A percentile compares a stretch with the other conserved stretches of the same genome.
Evolutionary conservation across 2,888 invertebrate genomes (phyloP).

Genomic region (Pegoplata infirma): DNA sequence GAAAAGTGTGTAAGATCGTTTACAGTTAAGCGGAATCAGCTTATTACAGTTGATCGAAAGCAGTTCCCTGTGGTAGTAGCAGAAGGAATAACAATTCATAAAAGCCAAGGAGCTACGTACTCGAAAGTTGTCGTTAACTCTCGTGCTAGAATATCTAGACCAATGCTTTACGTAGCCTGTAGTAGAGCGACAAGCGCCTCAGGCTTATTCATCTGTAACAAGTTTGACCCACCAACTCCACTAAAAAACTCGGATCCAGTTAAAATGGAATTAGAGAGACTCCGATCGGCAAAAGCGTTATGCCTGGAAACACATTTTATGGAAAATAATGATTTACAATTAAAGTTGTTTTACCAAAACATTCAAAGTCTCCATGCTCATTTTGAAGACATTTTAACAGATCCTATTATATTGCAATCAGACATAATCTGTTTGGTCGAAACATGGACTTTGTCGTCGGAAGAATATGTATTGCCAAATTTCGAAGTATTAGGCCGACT

Average conservation of each 20-base stretch:
- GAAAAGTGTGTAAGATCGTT: constrained; percentile 13
- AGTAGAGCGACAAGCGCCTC: too few species aligned
- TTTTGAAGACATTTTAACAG: neutral
- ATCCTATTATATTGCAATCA: neutral
- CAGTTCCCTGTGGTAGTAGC: constrained; percentile 38
- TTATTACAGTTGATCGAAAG: constrained; percentile 22
- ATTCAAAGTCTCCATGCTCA: neutral
- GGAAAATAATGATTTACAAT: neutral
- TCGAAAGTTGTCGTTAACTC: too few species aligned
- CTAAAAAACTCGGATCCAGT: neutral
- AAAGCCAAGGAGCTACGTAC: too few species aligned
- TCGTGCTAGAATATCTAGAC: too few species aligned
- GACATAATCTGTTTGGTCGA: neutral
- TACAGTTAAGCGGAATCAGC: constrained; percentile 20
- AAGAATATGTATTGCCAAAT: neutral
- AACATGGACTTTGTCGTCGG: neutral
- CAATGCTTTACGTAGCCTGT: too few species aligned
- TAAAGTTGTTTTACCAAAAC: neutral
- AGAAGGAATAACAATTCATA: too few species aligned
- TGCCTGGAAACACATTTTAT: too few species aligned
- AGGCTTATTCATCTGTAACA: neutral
- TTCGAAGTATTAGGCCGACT: too few species aligned
- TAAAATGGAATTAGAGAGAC: neutral
- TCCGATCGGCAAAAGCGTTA: neutral
- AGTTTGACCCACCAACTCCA: neutral